A percentile compares a stretch with the other conserved stretches of the same genome.
Conservation (phyloP, 2,797 vertebrate genomes). For the Pangasius sanitwongsei region DNA sequence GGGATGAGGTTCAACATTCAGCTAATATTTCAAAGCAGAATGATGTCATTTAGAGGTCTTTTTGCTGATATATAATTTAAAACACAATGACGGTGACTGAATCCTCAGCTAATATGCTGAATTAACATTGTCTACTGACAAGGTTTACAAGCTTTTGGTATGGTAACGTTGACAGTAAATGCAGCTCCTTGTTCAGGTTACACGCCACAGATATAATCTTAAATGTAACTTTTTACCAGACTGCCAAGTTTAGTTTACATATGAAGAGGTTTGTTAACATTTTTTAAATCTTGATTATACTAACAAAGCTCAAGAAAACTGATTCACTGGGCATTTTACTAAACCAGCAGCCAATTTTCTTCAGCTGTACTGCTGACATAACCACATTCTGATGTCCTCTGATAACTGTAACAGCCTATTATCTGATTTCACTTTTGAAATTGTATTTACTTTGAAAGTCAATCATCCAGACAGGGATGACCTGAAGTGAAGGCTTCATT, state of each 20-base stretch:
- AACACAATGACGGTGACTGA: not conserved
- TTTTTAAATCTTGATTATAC: not conserved
- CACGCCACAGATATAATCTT: not conserved
- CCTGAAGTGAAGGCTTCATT: constrained; percentile 32
- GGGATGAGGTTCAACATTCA: not conserved
- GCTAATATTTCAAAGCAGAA: not conserved
- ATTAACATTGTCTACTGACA: not conserved
- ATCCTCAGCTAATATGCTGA: not conserved
- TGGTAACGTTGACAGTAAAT: not conserved
- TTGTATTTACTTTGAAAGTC: constrained; percentile 46
- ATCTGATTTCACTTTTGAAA: constrained; percentile 36
- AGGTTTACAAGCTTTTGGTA: not conserved
- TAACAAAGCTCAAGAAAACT: not conserved
- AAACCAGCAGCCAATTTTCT: not conserved
- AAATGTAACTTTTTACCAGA: not conserved
- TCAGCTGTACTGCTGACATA: constrained; percentile 13
- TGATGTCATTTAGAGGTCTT: not conserved
- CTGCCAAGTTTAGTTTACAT: not conserved
- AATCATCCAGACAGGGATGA: constrained; percentile 30
- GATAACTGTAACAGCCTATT: constrained; percentile 31
- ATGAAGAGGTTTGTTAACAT: not conserved
- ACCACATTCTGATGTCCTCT: constrained; percentile 24
- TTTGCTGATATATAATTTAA: not conserved
- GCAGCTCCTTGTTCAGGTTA: not conserved
- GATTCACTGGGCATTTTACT: not conserved